phyloP scores from a whole-genome alignment of 2,113 vertebrate species.

The Notechis scutatus region DNA sequence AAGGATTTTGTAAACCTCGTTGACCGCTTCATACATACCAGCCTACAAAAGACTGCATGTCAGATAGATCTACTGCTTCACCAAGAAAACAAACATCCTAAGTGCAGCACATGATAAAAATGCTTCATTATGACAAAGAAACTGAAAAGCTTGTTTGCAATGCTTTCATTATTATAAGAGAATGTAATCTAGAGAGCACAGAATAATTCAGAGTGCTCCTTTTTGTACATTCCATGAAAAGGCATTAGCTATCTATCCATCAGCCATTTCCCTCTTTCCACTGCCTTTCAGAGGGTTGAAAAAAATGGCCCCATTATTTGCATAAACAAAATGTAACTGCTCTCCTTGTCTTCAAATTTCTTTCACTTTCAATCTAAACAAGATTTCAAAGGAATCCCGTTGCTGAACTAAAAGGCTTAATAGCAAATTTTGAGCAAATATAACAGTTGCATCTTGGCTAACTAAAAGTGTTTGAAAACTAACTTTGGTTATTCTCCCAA shows the following conservation, averaged over 20 bases:
- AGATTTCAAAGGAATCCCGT: neutral
- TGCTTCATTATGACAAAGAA: conserved; percentile 10
- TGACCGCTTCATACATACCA: conserved; percentile 98
- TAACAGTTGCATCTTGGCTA: neutral
- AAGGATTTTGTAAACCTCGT: conserved; percentile 98
- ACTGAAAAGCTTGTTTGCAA: neutral
- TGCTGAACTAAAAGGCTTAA: neutral
- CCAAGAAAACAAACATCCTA: conserved; percentile 17
- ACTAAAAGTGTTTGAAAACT: neutral
- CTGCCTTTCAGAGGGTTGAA: neutral
- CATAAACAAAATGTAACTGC: neutral
- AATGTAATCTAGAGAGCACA: neutral
- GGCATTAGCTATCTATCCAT: neutral
- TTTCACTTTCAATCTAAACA: neutral
- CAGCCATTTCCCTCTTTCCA: neutral
- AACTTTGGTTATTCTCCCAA: neutral
- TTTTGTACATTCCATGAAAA: neutral
- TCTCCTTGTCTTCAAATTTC: neutral
- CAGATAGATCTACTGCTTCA: conserved; percentile 37
- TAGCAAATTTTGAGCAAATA: neutral
- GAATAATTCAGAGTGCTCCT: neutral
- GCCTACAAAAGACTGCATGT: conserved; percentile 74
- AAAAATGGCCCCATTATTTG: neutral
- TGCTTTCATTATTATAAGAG: neutral
- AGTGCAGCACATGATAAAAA: neutral